Base-by-base conservation (phyloP, 1,140 invertebrate species). In the Gonioctena quinquepunctata region DNA sequence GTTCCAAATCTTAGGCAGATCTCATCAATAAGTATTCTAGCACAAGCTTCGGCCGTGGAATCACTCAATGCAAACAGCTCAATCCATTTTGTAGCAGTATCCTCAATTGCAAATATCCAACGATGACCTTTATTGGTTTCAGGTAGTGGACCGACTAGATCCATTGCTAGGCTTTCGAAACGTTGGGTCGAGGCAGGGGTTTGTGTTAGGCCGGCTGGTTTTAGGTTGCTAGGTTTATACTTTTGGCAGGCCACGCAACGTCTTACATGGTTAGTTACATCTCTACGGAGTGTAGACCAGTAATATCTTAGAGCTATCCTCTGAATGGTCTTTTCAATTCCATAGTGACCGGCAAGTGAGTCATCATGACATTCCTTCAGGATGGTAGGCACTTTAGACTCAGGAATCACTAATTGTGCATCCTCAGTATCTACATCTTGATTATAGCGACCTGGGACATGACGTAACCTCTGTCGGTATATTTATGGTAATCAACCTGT, bases 111-210 rank as follows among this genome's bases (percentile, higher is more conserved):
- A 8, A 73, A 70, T 8, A 76, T 27, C 71, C 71, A 76, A 50
- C 27, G 42, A 1, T 69, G 33, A 23, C 63, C 63, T 8, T 22
- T 21, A 11, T 16, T 1, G 21, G 57, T 50, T 23, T 66, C 49
- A 23, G 69, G 74, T 57, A 76, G 61, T 8, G 72, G 74, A 67
- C 69, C 63, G 76, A 70, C 27, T 69, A 59, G 63, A n/a, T 81
- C 80, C 0, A 81, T 62, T 72, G 77, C 78, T 74, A 77, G 69
- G 64, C 70, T 76, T 76, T 75, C 77, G 76, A 77, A 78, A 19
- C 79, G 49, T 64, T 75, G 71, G 16, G 52, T 21, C 25, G 66
- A n/a, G 2, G 66, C 64, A 2, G 73, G 69, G 0, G 79, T 79
- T 66, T 80, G 79, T n/a, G 79, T 54, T 13, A 80, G 60, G 2